Conservation (phyloP, 2,888 invertebrate genomes). For the Hypsopygia costalis region DNA sequence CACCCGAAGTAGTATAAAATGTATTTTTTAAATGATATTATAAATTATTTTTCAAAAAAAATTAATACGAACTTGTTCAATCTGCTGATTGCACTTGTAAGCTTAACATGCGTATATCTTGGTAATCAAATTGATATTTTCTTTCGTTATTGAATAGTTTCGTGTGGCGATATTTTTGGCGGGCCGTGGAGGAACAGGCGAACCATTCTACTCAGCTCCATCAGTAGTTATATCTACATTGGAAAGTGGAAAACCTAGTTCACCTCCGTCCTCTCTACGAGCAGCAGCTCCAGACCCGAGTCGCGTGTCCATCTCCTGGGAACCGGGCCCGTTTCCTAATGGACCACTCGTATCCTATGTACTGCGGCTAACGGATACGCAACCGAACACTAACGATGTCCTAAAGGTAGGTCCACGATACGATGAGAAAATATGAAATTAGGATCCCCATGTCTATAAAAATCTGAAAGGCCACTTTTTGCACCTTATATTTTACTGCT, state of each 20-base stretch:
- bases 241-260: constrained; percentile 87
- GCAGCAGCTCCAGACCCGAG: constrained; percentile 90
- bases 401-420: constrained; percentile 85
- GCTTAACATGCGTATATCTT: too few relatives aligned
- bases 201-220: constrained; percentile 86
- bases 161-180: constrained; percentile 91
- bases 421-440: too few relatives aligned
- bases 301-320: constrained; percentile 93
- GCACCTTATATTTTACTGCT: too few relatives aligned
- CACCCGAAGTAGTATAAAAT: too few relatives aligned
- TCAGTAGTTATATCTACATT: constrained; percentile 89
- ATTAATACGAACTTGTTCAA: too few relatives aligned
- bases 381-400: constrained; percentile 79
- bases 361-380: constrained; percentile 83
- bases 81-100: too few relatives aligned
- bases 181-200: constrained; percentile 83
- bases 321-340: constrained; percentile 91
- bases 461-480: too few relatives aligned
- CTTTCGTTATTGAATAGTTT: constrained; percentile 82
- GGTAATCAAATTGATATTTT: neutral
- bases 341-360: constrained; percentile 94
- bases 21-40: too few relatives aligned
- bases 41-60: too few relatives aligned
- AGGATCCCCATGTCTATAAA: too few relatives aligned
- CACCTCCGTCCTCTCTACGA: constrained; percentile 86